Evolutionary conservation across 2,888 invertebrate species (phyloP).

Genomic region (Axea sp.): DNA sequence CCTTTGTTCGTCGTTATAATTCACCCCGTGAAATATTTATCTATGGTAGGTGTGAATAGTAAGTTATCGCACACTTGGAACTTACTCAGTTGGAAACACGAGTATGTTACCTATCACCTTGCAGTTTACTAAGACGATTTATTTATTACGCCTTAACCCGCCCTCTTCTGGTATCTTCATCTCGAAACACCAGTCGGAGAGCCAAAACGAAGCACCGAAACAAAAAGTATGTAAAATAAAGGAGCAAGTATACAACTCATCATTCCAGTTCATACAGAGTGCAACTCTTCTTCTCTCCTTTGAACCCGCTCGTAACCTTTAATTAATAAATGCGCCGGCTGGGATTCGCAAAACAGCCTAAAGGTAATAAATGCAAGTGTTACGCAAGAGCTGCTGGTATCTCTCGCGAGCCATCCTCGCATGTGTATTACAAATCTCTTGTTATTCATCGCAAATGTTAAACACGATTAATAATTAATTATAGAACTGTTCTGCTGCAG

Average conservation of each 20-base stretch:
- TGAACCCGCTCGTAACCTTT: slow-evolving; percentile 68
- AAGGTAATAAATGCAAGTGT: slow-evolving; percentile 64
- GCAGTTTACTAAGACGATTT: slow-evolving; percentile 74
- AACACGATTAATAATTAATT: too few species aligned
- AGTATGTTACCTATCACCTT: slow-evolving; percentile 72
- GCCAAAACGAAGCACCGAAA: slow-evolving; percentile 54
- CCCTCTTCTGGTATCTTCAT: slow-evolving; percentile 76
- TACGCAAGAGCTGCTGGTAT: slow-evolving; percentile 53
- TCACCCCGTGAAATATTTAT: slow-evolving; percentile 5
- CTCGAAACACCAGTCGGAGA: slow-evolving; percentile 67
- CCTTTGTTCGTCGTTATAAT: background rate
- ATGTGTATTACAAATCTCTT: slow-evolving; percentile 5
- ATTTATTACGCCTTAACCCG: slow-evolving; percentile 71
- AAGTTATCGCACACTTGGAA: slow-evolving; percentile 40
- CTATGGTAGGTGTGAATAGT: slow-evolving; percentile 24
- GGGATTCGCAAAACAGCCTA: slow-evolving; percentile 63
- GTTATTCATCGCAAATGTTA: background rate
- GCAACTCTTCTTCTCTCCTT: slow-evolving; percentile 58
- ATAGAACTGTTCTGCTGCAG: too few species aligned
- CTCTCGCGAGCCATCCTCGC: slow-evolving; percentile 13
- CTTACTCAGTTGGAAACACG: slow-evolving; percentile 51
- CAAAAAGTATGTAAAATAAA: slow-evolving; percentile 31
- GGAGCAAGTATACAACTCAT: slow-evolving; percentile 39
- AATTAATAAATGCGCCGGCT: slow-evolving; percentile 74
- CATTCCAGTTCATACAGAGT: slow-evolving; percentile 26